Percentiles rank a stretch among this genome's conserved stretches.
phyloP scores from a whole-genome alignment of 2,113 vertebrate genomes.

The Pampusana beccarii region DNA sequence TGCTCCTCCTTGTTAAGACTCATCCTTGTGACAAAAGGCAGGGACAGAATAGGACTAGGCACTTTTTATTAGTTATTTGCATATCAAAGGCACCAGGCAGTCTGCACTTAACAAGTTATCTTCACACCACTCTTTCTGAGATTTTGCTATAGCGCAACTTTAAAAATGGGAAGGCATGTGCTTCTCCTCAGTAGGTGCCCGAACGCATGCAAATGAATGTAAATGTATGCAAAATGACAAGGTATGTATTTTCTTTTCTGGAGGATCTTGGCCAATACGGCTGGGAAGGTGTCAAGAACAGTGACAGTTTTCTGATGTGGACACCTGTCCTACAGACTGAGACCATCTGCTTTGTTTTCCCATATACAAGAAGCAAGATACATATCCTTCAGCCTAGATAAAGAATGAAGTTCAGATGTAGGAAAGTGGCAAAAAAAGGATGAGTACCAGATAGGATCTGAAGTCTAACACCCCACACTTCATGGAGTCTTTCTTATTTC shows the following conservation, averaged over 20 bases:
- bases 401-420: neutral
- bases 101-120: neutral
- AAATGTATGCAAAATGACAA: constrained; percentile 56
- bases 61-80: neutral
- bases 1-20: neutral
- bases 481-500: neutral
- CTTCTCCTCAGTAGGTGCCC: constrained; percentile 3
- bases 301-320: constrained; percentile 64
- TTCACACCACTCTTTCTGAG: neutral
- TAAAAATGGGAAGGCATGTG: constrained; percentile 2
- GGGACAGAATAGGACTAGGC: neutral
- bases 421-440: neutral
- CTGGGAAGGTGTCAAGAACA: constrained; percentile 39
- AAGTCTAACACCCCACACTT: neutral
- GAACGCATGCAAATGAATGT: constrained; percentile 43
- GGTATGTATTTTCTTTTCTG: constrained; percentile 27
- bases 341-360: constrained; percentile 64
- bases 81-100: neutral
- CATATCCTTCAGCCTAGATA: neutral
- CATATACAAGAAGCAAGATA: neutral
- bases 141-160: neutral
- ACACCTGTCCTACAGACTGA: constrained; percentile 67
- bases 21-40: neutral
- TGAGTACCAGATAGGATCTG: neutral
- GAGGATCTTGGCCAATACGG: constrained; percentile 43